These are phyloP conservation scores for Enoplosus armatus DNA, from an alignment of 2,797 vertebrate species.

Conservation along the genomic window DNA sequence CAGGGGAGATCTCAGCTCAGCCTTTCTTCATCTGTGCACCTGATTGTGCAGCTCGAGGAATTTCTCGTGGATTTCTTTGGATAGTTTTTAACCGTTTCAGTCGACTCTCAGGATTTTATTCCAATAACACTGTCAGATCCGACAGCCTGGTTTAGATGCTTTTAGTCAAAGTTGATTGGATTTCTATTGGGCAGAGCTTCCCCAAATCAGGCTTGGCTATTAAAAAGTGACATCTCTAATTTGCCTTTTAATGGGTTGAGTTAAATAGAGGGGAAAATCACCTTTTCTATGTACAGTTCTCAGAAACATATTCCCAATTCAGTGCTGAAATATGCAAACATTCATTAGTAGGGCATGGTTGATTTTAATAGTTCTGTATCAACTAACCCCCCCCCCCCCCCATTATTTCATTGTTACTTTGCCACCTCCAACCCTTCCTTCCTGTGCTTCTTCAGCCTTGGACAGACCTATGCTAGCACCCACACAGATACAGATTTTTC, in stretches of 20 bases:
- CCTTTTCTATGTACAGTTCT: background rate
- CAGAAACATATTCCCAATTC: background rate
- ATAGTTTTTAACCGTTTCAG: conserved; percentile 13
- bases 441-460: background rate
- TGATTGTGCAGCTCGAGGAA: background rate
- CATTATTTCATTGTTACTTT: background rate
- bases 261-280: background rate
- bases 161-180: background rate
- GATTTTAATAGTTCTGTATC: background rate
- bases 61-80: background rate
- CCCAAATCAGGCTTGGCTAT: background rate
- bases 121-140: background rate
- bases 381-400: background rate
- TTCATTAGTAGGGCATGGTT: background rate
- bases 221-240: background rate
- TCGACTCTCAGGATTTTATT: background rate
- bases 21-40: background rate
- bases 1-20: background rate
- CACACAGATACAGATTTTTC: conserved; percentile 9
- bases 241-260: background rate
- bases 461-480: background rate
- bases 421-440: background rate
- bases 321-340: background rate
- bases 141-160: background rate
- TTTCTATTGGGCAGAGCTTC: background rate